A percentile compares a stretch with the other conserved stretches of the same genome.
These are phyloP conservation scores for Mormoops blainvillei DNA, from an alignment of 2,113 vertebrate genomes.

Conservation along the genomic window DNA sequence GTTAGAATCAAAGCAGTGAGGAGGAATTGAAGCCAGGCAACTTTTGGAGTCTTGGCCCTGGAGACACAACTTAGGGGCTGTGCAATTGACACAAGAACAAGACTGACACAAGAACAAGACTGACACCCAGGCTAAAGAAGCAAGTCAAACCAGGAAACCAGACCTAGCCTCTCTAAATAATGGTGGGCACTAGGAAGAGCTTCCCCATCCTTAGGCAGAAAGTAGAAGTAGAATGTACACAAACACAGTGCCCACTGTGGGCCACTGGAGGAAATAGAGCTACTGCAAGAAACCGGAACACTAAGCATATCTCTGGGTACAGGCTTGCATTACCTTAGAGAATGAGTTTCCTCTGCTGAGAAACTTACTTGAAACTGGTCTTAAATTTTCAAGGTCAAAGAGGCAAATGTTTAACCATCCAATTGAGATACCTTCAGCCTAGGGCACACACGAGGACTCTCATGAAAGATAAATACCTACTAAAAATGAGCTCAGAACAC, in stretches of 20 bases:
- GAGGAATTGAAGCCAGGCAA: not conserved
- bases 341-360: not conserved
- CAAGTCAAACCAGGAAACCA: not conserved
- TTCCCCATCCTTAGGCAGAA: not conserved
- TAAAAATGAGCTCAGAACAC: conserved; percentile 25
- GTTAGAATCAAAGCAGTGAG: not conserved
- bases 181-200: not conserved
- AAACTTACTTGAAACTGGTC: conserved; percentile 24
- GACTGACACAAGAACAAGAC: not conserved
- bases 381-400: not conserved
- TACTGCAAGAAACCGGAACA: not conserved
- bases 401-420: not conserved
- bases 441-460: not conserved
- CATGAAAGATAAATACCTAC: not conserved
- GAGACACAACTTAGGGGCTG: not conserved
- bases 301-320: not conserved
- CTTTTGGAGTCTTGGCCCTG: not conserved
- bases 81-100: not conserved
- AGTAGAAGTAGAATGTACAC: not conserved
- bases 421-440: not conserved
- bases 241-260: not conserved
- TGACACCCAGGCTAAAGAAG: not conserved
- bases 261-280: not conserved
- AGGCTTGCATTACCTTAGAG: not conserved
- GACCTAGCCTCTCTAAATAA: not conserved